A percentile compares a stretch with the other conserved stretches of the same genome.
phyloP scores from a whole-genome alignment of 2,113 vertebrate species.

The Polypterus bichir region DNA sequence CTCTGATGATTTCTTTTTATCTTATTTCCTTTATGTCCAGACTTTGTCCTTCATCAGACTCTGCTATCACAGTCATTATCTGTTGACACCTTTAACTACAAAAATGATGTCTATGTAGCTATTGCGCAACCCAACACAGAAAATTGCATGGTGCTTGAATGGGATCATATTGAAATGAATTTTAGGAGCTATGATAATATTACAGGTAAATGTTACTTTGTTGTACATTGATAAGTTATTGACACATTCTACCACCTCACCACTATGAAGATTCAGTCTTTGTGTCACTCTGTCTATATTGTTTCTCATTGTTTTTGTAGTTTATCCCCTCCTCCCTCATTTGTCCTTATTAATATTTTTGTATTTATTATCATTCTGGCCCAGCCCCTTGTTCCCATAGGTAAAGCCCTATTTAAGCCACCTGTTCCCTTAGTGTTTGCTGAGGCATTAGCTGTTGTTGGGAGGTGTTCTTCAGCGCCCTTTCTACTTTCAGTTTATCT shows the following conservation, averaged over 20 bases:
- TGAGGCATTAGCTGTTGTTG: no score
- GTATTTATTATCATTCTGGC: no score
- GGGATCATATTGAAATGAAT: constrained; percentile 98
- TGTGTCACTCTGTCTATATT: neutral
- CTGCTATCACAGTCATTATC: constrained; percentile 82
- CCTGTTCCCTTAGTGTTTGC: no score
- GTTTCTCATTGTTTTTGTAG: neutral
- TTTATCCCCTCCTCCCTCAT: neutral
- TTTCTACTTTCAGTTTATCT: no score
- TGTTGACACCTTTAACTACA: constrained; percentile 83
- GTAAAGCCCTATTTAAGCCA: no score
- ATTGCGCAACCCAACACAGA: constrained; percentile 87
- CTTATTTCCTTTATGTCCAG: constrained; percentile 32
- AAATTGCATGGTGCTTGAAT: constrained; percentile 92
- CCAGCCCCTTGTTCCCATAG: no score
- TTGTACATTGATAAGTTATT: no score
- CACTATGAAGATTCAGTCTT: no score
- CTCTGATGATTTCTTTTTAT: no score
- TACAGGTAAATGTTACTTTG: constrained; percentile 59
- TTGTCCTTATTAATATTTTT: no score
- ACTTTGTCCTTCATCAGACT: constrained; percentile 86
- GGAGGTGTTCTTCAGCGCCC: no score
- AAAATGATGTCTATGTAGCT: constrained; percentile 87
- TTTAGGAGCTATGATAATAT: constrained; percentile 97
- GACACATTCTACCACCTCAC: no score